Base-by-base conservation (phyloP, 2,797 vertebrate species). In the Geotrypetes seraphini region DNA sequence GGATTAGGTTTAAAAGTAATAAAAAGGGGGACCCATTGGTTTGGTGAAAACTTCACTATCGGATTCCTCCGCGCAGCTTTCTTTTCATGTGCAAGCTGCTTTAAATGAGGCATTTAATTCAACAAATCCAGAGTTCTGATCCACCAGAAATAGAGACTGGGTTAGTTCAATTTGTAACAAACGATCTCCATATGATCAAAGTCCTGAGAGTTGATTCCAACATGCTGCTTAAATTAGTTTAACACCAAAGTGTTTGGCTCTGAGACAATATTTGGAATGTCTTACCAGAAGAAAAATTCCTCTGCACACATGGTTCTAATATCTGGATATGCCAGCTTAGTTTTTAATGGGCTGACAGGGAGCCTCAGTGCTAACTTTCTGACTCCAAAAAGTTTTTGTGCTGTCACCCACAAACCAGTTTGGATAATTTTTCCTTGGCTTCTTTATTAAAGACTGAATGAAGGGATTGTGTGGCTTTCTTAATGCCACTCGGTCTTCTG, bases 141-240 rank as follows among this genome's bases (percentile, higher is more conserved):
- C 90, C 89, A 84, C 88, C 86, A 91, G 89, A 89, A 93, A 92
- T 75, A 62, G 81, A 87, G 87, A 85, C 81, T 84, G 89, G 89
- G 89, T 96, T 94, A 91, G 88, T 97, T 97, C 95, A 99, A 98
- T 99, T 99, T 98, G 96, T 98, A 96, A 90, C 86, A 89, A 97
- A 91, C 86, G 86, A 94, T 96, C 92, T 86, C 88, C 85, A 81
- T 86, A 91, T 97, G 95, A 98, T 98, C 96, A 98, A 99, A 99
- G 95, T 76, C 71, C 70, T 62, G 84, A 83, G 50, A 81, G 80
- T 88, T 89, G 88, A 87, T 90, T 86, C 87, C 89, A 92, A 95
- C 96, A 98, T 97, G 87, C 90, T 96, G 95, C 92, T 98, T 97
- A 96, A 96, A 99, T 98, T 99, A 99, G 89, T 84, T 90, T 90